Evolutionary conservation across 2,113 vertebrate genomes (phyloP), one percentile per base, ranked within the genome.

Genomic region (Chaetops frenatus): DNA sequence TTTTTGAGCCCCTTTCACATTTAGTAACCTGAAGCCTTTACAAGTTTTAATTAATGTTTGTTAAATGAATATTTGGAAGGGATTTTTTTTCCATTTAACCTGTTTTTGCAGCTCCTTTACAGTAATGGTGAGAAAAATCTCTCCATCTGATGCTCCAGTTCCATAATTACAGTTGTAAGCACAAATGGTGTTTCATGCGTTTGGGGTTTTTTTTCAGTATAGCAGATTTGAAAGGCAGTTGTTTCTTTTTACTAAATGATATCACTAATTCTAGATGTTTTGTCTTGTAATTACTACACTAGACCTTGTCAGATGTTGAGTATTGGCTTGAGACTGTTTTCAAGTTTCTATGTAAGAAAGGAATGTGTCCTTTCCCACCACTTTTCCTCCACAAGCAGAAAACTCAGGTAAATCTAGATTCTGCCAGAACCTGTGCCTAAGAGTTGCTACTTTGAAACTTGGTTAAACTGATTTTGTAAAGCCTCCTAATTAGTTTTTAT

Each of bases 261-360:
- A 54, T 66, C 69, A 93, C 36, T 50, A 73, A 60, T 33, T 92
- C 71, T 56, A 72, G 19, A 24, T 74, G 53, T 85, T 60, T 83
- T 88, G 67, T 93, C 38, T 38, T 81, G 66, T 90, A 53, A 71
- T 94, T 57, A 45, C 65, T 84, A 13, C 2, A 12, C 72, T 92
- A 57, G 91, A 78, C 73, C 47, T 93, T 82, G 72, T 92, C 74
- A 71, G 79, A 51, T 56, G 38, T 61, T 65, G 61, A 76, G 42
- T 87, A 40, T 82, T 92, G 96, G 93, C 95, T 90, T 86, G 74
- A 92, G 86, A 96, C 90, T 96, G 90, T 96, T 96, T 61, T 88
- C 81, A 73, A 5, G 73, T 91, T 95, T 91, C 88, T 91, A 8
- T 84, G 21, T 54, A 67, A 86, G 78, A 81, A 47, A 56, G 42